Conservation (phyloP, 2,888 invertebrate species). For the Geotrupes spiniger region DNA sequence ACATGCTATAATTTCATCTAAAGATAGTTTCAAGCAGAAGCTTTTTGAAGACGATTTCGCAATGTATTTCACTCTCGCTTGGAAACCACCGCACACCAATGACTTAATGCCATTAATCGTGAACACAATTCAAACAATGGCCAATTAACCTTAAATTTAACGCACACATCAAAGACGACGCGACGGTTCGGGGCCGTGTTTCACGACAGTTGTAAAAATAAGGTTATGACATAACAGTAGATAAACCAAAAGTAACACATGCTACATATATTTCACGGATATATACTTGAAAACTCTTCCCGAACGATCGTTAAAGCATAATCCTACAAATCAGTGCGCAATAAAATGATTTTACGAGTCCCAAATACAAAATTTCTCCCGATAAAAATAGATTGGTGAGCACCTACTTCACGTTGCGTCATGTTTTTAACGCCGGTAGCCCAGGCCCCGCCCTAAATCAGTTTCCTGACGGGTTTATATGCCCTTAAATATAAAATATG, state of each 20-base stretch:
- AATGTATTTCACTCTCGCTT: no score
- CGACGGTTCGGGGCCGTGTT: no score
- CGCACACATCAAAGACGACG: no score
- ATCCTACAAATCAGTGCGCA: slow-evolving; percentile 24
- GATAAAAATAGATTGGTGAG: slow-evolving; percentile 20
- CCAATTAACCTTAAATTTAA: no score
- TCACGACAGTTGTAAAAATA: not conserved
- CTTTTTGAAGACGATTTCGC: no score
- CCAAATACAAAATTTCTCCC: slow-evolving; percentile 25
- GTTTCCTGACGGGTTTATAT: slow-evolving; percentile 28
- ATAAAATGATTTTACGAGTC: slow-evolving; percentile 25
- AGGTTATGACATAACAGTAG: slow-evolving; percentile 1
- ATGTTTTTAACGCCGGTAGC: slow-evolving; percentile 13
- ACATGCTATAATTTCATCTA: no score
- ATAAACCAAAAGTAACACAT: slow-evolving; percentile 6
- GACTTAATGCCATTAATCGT: no score
- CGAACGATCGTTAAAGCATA: slow-evolving; percentile 21
- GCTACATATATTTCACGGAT: slow-evolving; percentile 3
- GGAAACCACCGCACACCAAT: no score
- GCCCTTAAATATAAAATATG: slow-evolving; percentile 32
- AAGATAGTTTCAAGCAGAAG: no score
- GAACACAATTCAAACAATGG: no score
- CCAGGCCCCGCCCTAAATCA: slow-evolving; percentile 25
- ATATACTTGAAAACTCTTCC: slow-evolving; percentile 11
- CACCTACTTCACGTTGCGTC: slow-evolving; percentile 18